Base-by-base conservation (phyloP, 2,888 invertebrate species). In the Pheosia gnoma region DNA sequence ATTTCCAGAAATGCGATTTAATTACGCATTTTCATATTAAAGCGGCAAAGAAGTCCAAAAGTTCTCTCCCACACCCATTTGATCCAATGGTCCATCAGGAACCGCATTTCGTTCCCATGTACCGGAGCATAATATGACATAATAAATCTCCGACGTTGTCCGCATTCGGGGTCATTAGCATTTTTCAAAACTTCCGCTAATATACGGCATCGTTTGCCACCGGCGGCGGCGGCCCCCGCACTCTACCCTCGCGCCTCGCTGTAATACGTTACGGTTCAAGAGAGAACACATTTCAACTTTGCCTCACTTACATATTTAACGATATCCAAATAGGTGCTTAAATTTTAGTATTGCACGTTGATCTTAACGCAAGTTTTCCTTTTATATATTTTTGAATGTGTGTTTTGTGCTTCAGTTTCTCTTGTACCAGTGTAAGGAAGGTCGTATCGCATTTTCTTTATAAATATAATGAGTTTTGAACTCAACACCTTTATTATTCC, bases 111-210 rank as follows among this genome's bases (percentile, higher is more conserved):
- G 47, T 61, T 51, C 55, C 43, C 43, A 10, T 55, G 41, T 59
- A 61, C 56, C 58, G 59, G 65, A 57, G 63, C 47, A 55, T 65
- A 73, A 70, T 70, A 69, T 67, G 63, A 64, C 60, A 63, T 62
- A 65, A 79, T 78, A 78, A 75, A 78, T 78, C 71, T 64, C 56
- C 52, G 52, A 5, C 10, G 25, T 25, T 67, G 61, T 70, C 67
- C 60, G 60, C 67, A 63, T 67, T 63, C 60, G 59, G 63, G 66
- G 61, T 69, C 75, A 78, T 78, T 75, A 78, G 68, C 77, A 79
- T 80, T 80, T 78, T 74, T 79, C 81, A 79, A 71, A 78, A 78
- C 61, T 77, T 76, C 58, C 51, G 47, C 62, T 71, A 62, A 68
- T 72, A 72, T 66, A 71, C 58, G 71, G 63, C 63, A 71, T 70